Base-by-base conservation (phyloP, 2,888 invertebrate species). In the Caenorhabditis wallacei region DNA sequence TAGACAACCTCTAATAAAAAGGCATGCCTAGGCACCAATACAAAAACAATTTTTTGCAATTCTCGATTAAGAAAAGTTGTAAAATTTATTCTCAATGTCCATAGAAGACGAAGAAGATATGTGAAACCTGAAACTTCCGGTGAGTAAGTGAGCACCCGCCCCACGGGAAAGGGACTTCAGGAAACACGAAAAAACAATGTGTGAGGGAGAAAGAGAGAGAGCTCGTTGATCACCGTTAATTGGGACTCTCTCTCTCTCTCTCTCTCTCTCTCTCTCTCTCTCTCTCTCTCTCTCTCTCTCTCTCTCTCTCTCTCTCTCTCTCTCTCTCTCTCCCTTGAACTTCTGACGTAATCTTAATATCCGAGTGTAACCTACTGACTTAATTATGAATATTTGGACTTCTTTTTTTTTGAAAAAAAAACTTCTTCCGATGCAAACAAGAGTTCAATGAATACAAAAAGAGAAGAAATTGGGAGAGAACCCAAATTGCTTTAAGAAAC, bases 61-160 rank as follows among this genome's bases (percentile, higher is more conserved):
- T n/a, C n/a, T n/a, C n/a, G n/a, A n/a, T n/a, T 10, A 35, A n/a
- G 35, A 59, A n/a, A n/a, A 16, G 40, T 40, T 13, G 16, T 13
- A 40, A 40, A 40, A 40, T 16, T 4, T 40, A 40, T 40, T 16
- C 40, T 10, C 35, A 35, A 40, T 35, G 22, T n/a, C n/a, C n/a
- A n/a, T n/a, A 24, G 46, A 22, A 40, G 46, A 11, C 40, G 18
- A 11, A n/a, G 8, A 13, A 13, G 40, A 70, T 43, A 70, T 48
- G 16, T 70, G 57, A 48, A 56, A 48, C 70, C 35, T 48, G 70
- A 70, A 57, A 70, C 48, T 57, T 48, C 48, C 57, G 56, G 70
- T 57, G 70, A 48, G 61, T 37, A 59, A 59, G 59, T 59, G 59
- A 59, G 59, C 59, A 26, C n/a, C n/a, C n/a, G n/a, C n/a, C n/a